A percentile compares a stretch with the other conserved stretches of the same genome.
These are phyloP conservation scores for Ectropis crepuscularia DNA, from an alignment of 2,888 invertebrate genomes.

Conservation along the genomic window DNA sequence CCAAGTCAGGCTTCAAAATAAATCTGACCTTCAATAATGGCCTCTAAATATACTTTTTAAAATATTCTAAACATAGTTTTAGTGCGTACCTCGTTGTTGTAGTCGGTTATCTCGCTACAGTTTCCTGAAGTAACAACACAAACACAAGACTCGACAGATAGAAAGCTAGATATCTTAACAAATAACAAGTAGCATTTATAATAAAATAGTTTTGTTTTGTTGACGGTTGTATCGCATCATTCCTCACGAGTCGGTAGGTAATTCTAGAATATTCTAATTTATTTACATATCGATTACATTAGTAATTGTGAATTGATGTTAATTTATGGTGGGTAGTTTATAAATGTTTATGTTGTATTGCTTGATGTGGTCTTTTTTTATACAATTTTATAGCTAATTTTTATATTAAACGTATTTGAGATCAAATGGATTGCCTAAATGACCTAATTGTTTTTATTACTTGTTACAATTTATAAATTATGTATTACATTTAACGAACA, in stretches of 20 bases:
- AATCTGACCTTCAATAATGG: no score
- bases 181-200: slow-evolving; percentile 4
- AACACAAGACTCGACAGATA: slow-evolving; percentile 8
- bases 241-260: slow-evolving; percentile 12
- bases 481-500: not conserved
- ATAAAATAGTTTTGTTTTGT: not conserved
- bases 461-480: not conserved
- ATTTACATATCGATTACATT: slow-evolving; percentile 14
- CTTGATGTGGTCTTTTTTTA: not conserved
- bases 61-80: no score
- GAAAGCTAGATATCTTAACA: slow-evolving; percentile 6
- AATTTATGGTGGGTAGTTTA: slow-evolving; percentile 1
- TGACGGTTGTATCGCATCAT: slow-evolving; percentile 21
- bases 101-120: no score
- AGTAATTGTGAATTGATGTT: not conserved
- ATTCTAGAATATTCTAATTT: slow-evolving; percentile 17
- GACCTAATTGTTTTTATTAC: not conserved
- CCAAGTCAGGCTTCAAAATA: no score
- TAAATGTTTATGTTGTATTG: slow-evolving; percentile 6
- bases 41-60: no score
- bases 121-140: no score
- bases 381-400: not conserved
- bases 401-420: not conserved
- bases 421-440: not conserved
- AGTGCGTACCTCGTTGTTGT: no score